Percentiles rank a stretch among this genome's conserved stretches.
phyloP scores from a whole-genome alignment of 2,797 vertebrate genomes.

The Myotis daubentonii region DNA sequence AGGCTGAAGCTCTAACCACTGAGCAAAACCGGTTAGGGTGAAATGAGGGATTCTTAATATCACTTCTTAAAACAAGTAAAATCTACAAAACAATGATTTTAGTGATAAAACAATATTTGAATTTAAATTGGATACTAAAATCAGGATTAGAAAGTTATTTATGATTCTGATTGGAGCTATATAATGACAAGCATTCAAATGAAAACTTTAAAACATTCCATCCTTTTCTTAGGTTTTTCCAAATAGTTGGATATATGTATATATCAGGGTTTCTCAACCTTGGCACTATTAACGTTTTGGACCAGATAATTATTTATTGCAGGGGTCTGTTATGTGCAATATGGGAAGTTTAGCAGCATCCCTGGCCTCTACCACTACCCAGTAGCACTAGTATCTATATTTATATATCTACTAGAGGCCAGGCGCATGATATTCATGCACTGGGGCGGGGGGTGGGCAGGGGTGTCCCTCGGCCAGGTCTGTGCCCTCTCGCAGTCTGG shows the following conservation, averaged over 20 bases:
- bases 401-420: no score
- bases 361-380: background rate
- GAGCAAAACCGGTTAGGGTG: no score
- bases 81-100: background rate
- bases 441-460: no score
- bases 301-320: background rate
- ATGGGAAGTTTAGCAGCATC: background rate
- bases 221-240: background rate
- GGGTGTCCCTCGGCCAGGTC: no score
- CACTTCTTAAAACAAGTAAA: background rate
- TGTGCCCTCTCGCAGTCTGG: no score
- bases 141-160: constrained; percentile 2
- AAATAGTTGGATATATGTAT: background rate
- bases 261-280: background rate
- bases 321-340: background rate
- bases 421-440: no score
- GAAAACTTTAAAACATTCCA: background rate
- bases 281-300: background rate
- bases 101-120: background rate
- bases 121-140: background rate
- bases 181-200: background rate
- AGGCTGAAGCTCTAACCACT: no score
- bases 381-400: background rate
- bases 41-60: background rate
- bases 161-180: background rate